Percentiles rank a stretch among this genome's conserved stretches.
These are phyloP conservation scores for Apamea anceps DNA, from an alignment of 2,888 invertebrate genomes.

Conservation along the genomic window DNA sequence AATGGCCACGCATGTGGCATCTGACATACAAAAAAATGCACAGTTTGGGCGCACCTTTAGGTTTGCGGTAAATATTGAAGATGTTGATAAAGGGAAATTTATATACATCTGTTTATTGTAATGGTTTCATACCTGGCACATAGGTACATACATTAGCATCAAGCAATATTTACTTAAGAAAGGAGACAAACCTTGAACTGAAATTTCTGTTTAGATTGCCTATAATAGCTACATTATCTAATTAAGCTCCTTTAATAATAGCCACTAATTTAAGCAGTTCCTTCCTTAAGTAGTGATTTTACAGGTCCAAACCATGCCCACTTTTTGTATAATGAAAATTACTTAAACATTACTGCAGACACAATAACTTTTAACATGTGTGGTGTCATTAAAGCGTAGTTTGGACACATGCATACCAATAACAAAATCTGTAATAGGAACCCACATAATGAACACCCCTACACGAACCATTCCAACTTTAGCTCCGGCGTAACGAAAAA, in stretches of 20 bases:
- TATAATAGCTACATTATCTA: background rate
- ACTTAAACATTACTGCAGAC: background rate
- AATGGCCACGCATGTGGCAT: background rate
- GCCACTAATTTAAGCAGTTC: background rate
- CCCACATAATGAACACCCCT: slow-evolving; percentile 12
- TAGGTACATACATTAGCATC: background rate
- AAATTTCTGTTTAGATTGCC: background rate
- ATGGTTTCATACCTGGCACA: background rate
- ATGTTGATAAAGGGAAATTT: background rate
- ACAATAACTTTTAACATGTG: background rate
- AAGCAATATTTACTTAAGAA: background rate
- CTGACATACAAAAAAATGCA: background rate
- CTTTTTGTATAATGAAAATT: background rate
- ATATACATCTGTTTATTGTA: background rate
- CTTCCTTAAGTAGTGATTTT: background rate
- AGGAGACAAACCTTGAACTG: background rate
- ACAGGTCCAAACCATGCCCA: background rate
- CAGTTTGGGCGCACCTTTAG: background rate
- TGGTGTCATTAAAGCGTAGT: too few species aligned
- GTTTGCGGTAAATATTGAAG: background rate
- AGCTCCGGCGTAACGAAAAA: slow-evolving; percentile 40
- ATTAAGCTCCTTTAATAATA: background rate
- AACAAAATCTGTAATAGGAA: background rate
- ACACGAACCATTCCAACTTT: slow-evolving; percentile 27
- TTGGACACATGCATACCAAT: background rate